Evolutionary conservation across 1,140 invertebrate species (phyloP), one percentile per base, ranked within the genome.

Genomic region (Acromyrmex charruanus): DNA sequence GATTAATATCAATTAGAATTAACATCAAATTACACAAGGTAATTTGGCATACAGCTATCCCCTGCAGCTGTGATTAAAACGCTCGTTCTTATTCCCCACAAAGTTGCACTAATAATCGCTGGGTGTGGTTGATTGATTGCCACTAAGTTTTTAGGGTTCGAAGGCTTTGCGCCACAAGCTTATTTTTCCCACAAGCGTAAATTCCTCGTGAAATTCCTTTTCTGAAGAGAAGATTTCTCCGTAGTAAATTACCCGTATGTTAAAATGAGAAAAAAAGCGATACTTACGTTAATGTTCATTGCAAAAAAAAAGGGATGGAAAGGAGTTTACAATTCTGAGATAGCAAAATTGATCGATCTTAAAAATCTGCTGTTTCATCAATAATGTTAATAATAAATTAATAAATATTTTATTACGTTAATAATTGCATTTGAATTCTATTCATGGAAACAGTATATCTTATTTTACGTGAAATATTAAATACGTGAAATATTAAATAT

Each of bases 111-210:
- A 71, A 81, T 81, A 80, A 81, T 71, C 66, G 79, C 12, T 58
- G 66, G 65, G 35, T 51, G 65, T 68, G 79, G 31, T 58, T 58
- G 65, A 81, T 71, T 71, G 79, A 81, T 81, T 59, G 35, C 79
- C 51, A n/a, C 14, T 10, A 58, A 39, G 65, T 39, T 81, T 81
- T 81, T 80, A 55, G 44, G 63, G 49, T n/a, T 69, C 10, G 10
- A 44, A 77, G 21, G 21, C 35, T 12, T 39, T 35, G 28, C 35
- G 21, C 51, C 51, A n/a, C 16, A 58, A 81, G 10, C 51, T 44
- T 25, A 58, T 81, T 81, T 21, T 81, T 71, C 5, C n/a, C 31
- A 28, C 35, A 21, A 71, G 10, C 51, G 31, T 28, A 81, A 71
- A 71, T 69, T 79, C 25, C 16, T 51, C 44, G 59, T 51, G 18